Percentiles rank a stretch among this genome's conserved stretches.
Conservation (phyloP, 92 coral and sea anemone genomes). For the Umimayanthus chanpuru region DNA sequence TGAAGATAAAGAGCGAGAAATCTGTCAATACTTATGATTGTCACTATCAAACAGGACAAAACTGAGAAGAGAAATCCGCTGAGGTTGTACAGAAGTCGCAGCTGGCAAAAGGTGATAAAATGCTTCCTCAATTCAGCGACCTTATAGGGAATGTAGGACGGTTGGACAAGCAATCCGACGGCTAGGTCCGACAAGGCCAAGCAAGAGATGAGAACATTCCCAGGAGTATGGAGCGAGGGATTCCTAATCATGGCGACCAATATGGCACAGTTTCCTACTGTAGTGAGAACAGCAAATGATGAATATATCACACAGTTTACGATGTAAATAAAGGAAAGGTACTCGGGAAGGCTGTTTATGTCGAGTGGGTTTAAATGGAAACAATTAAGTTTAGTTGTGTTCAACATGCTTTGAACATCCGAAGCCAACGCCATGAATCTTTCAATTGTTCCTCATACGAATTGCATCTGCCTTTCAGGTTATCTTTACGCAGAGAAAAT, state of each 20-base stretch:
- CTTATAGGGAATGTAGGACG: conserved; percentile 58
- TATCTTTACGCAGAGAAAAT: not conserved
- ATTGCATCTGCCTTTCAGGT: not conserved
- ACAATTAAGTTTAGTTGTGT: not conserved
- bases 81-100: conserved; percentile 59
- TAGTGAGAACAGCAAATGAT: conserved; percentile 42
- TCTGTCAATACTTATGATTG: conserved; percentile 54
- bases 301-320: conserved; percentile 53
- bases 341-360: conserved; percentile 35
- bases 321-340: conserved; percentile 48
- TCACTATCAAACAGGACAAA: conserved; percentile 55
- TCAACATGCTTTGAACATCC: not conserved
- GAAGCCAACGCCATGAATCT: not conserved
- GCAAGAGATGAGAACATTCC: conserved; percentile 52
- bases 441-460: not conserved
- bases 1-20: conserved; percentile 63
- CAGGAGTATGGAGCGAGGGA: conserved; percentile 54
- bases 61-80: conserved; percentile 50
- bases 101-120: conserved; percentile 47
- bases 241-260: conserved; percentile 45
- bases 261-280: conserved; percentile 47
- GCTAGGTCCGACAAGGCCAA: conserved; percentile 49
- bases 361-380: conserved; percentile 11
- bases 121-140: conserved; percentile 51
- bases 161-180: conserved; percentile 55